phyloP scores from a whole-genome alignment of 2,113 vertebrate genomes.

The Poeciliopsis occidentalis region DNA sequence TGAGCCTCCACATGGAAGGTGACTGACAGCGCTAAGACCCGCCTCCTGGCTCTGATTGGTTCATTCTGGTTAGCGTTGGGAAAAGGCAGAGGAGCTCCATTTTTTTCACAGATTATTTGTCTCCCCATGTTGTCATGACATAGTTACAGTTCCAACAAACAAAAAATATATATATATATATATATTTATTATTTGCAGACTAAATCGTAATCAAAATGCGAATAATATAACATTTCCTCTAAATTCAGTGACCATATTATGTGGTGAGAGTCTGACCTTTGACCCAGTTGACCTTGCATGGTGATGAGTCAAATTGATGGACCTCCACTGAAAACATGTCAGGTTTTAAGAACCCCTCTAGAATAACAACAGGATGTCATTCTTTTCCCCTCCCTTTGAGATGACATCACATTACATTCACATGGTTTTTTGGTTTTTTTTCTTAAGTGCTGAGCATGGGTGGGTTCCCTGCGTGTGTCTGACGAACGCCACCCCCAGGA shows the following conservation, averaged over 20 bases:
- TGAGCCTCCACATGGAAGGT: no score
- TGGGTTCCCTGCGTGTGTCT: slow-evolving; percentile 46
- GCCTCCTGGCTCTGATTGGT: no score
- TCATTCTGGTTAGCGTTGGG: no score
- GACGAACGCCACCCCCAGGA: slow-evolving; percentile 17
- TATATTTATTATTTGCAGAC: background rate
- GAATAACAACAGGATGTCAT: background rate
- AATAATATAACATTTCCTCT: background rate
- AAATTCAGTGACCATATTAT: background rate
- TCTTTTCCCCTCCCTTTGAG: background rate
- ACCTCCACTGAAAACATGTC: background rate
- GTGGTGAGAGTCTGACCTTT: background rate
- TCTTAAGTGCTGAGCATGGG: background rate
- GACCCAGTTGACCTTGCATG: background rate
- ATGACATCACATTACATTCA: background rate
- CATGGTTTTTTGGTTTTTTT: background rate
- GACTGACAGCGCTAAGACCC: no score
- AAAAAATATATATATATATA: background rate
- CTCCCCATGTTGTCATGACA: no score
- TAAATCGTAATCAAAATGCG: background rate
- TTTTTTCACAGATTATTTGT: no score
- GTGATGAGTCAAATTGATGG: background rate
- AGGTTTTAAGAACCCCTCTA: background rate
- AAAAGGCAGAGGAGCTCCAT: no score
- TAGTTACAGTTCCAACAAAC: no score